Percentiles rank a stretch among this genome's conserved stretches.
phyloP scores from a whole-genome alignment of 2,888 invertebrate species.

The Thymelicus acteon region DNA sequence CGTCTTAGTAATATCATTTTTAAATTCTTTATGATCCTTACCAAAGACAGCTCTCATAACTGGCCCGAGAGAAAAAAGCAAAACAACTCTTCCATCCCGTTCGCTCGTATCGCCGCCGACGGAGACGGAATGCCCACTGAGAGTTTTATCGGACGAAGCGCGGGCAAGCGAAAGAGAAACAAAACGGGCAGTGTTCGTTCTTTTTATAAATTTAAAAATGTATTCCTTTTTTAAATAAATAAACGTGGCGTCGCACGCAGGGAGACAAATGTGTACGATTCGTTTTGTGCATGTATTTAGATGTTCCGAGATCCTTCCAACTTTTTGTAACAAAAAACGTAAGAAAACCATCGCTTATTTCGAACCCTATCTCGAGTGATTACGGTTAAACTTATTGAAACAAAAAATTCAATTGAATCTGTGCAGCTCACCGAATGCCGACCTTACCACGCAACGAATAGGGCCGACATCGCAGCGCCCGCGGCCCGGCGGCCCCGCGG shows the following conservation, averaged over 20 bases:
- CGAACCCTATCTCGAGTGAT: constrained; percentile 16
- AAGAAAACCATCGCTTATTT: constrained; percentile 5
- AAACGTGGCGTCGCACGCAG: constrained; percentile 60
- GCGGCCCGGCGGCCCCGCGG: too few species aligned
- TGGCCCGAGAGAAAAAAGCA: constrained; percentile 52
- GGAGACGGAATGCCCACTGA: constrained; percentile 35
- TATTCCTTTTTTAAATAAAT: constrained; percentile 58
- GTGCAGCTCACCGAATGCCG: neutral
- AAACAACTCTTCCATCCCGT: constrained; percentile 46
- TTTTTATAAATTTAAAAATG: constrained; percentile 58
- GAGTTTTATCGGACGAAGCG: constrained; percentile 45
- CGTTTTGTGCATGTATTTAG: constrained; percentile 60
- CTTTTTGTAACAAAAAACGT: constrained; percentile 39
- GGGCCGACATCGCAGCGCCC: neutral
- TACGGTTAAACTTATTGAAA: constrained; percentile 8
- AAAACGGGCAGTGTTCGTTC: constrained; percentile 59
- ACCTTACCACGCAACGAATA: neutral
- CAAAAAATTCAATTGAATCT: constrained; percentile 21
- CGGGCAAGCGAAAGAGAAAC: constrained; percentile 62
- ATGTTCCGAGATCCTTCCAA: constrained; percentile 52
- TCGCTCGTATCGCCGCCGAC: constrained; percentile 41
- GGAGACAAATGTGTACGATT: constrained; percentile 66
- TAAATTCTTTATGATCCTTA: constrained; percentile 68
- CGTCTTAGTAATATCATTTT: constrained; percentile 66
- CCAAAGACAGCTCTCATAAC: constrained; percentile 56